Evolutionary conservation across 2,888 invertebrate species (phyloP).

Genomic region (Netelia inedita): DNA sequence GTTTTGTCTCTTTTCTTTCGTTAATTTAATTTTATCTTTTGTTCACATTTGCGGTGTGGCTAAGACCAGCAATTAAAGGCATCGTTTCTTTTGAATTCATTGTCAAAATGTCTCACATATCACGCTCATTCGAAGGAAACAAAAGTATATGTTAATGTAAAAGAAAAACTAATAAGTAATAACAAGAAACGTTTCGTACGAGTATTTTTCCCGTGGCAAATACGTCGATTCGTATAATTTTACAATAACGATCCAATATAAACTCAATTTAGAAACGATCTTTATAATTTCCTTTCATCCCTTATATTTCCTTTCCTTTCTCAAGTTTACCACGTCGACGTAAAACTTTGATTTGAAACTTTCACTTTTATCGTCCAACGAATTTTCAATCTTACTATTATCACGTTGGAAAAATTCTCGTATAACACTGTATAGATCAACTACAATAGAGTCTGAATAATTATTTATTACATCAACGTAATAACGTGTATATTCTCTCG

Average conservation of each 20-base stretch:
- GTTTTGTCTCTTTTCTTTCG: slow-evolving; percentile 25
- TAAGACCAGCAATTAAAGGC: slow-evolving; percentile 77
- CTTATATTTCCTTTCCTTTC: neutral
- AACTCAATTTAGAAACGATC: slow-evolving; percentile 45
- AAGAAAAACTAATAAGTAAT: neutral
- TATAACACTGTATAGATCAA: slow-evolving; percentile 71
- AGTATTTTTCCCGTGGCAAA: slow-evolving; percentile 52
- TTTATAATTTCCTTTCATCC: slow-evolving; percentile 15
- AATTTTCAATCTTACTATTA: slow-evolving; percentile 20
- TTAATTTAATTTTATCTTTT: too few species aligned
- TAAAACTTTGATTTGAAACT: slow-evolving; percentile 47
- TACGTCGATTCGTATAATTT: slow-evolving; percentile 62
- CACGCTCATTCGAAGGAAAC: slow-evolving; percentile 61
- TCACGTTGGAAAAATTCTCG: slow-evolving; percentile 68
- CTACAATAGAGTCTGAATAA: slow-evolving; percentile 72
- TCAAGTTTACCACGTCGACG: slow-evolving; percentile 34
- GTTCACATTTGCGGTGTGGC: slow-evolving; percentile 72
- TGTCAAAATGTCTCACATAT: slow-evolving; percentile 62
- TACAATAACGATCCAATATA: slow-evolving; percentile 63
- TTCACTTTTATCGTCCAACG: slow-evolving; percentile 57
- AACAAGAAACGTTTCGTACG: slow-evolving; percentile 54
- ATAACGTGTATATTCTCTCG: slow-evolving; percentile 69
- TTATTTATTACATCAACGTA: slow-evolving; percentile 63
- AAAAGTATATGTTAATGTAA: slow-evolving; percentile 6
- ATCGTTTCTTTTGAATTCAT: slow-evolving; percentile 73